Base-by-base conservation (phyloP, 2,888 invertebrate genomes). In the Sturmia bella region DNA sequence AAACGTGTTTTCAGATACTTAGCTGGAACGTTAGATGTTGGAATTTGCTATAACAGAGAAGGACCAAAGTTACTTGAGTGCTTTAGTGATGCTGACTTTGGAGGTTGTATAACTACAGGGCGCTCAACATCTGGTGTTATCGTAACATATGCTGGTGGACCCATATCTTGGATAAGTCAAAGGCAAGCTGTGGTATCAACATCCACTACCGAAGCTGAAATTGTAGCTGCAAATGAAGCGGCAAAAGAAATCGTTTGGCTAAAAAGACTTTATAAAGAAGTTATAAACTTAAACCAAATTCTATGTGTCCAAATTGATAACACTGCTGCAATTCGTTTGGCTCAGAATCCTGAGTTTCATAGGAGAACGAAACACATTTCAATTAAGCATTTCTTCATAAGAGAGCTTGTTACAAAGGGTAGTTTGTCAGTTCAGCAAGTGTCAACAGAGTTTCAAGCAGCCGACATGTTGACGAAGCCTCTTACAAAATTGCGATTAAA, bases 31-130 rank as follows among this genome's bases (percentile, higher is more conserved):
- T n/a, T n/a, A n/a, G n/a, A n/a, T n/a, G n/a, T n/a, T n/a, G 41
- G n/a, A 12, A 41, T 41, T 12, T 41, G 11, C 4, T 13, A 41
- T 41, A 41, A 41, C 13, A 41, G 13, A 39, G 13, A 3, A 39
- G 1, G 39, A 39, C 1, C 19, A 19, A 24, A 13, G 12, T 9
- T 3, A 13, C 12, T 24, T 37, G 17, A 2, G 15, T n/a, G 32
- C 15, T 17, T 32, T 15, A 32, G n/a, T 15, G 32, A 90, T 85
- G 87, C 89, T 39, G 88, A 90, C 83, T 89, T 87, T 79, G 88
- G 86, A 50, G 87, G 87, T 5, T 87, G 87, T 39, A 39, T 59
- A 32, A 84, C 72, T 39, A 87, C 87, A 19, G 85, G 87, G 9
- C 83, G 88, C n/a, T 87, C 32, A 37, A 63, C 72, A 48, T n/a